phyloP scores from a whole-genome alignment of 2,113 vertebrate species.

The Eclectus roratus region DNA sequence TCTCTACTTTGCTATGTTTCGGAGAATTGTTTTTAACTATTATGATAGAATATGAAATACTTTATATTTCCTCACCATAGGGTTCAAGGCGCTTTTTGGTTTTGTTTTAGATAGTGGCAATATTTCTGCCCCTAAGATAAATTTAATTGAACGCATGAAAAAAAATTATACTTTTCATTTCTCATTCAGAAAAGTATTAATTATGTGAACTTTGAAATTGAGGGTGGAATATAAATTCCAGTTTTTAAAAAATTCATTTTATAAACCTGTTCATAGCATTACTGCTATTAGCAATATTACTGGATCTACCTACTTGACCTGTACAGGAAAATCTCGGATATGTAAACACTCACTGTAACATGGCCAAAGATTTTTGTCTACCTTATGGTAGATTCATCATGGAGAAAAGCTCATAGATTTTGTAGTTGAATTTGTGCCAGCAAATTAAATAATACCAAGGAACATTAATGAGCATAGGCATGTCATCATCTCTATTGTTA shows the following conservation, averaged over 20 bases:
- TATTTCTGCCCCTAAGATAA: not conserved
- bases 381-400: not conserved
- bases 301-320: not conserved
- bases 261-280: not conserved
- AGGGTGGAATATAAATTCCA: not conserved
- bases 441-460: not conserved
- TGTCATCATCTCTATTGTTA: not conserved
- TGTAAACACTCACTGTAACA: not conserved
- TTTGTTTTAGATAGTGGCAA: not conserved
- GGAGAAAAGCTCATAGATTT: not conserved
- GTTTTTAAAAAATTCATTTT: not conserved
- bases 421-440: not conserved
- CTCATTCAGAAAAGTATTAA: not conserved
- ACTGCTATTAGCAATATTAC: not conserved
- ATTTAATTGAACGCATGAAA: not conserved
- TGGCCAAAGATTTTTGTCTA: not conserved
- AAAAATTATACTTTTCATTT: not conserved
- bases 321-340: not conserved
- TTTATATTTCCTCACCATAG: not conserved
- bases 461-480: not conserved
- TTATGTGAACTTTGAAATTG: not conserved
- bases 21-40: not conserved
- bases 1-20: not conserved
- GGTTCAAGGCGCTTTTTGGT: not conserved
- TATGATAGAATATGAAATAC: not conserved